These are phyloP conservation scores for Temnothorax ravouxi DNA, from an alignment of 2,888 invertebrate genomes.

Conservation along the genomic window DNA sequence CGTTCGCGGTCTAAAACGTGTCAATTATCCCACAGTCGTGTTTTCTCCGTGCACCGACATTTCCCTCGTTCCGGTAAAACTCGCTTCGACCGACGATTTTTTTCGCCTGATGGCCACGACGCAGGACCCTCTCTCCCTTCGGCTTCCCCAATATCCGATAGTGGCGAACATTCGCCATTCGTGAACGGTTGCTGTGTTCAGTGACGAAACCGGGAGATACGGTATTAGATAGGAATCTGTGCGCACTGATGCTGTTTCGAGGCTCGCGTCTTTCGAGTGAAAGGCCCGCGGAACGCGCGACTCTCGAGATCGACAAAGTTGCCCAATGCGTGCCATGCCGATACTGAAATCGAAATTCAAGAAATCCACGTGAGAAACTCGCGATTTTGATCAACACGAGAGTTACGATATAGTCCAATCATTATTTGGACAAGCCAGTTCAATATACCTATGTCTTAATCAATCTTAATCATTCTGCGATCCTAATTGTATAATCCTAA, in stretches of 20 bases:
- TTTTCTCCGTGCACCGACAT: slow-evolving; percentile 49
- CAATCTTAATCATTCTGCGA: neutral
- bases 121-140: slow-evolving; percentile 50
- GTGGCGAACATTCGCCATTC: slow-evolving; percentile 50
- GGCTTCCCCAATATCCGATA: slow-evolving; percentile 36
- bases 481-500: neutral
- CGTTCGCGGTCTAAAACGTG: slow-evolving; percentile 60
- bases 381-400: slow-evolving; percentile 31
- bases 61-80: slow-evolving; percentile 55
- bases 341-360: slow-evolving; percentile 73
- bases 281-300: slow-evolving; percentile 63
- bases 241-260: slow-evolving; percentile 63
- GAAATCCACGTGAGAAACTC: slow-evolving; percentile 66
- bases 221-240: slow-evolving; percentile 75
- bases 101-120: slow-evolving; percentile 13
- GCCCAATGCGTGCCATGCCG: slow-evolving; percentile 57
- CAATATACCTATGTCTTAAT: neutral
- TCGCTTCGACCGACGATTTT: slow-evolving; percentile 42
- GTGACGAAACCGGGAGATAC: slow-evolving; percentile 72
- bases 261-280: slow-evolving; percentile 72
- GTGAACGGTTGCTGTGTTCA: slow-evolving; percentile 57
- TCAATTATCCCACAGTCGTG: slow-evolving; percentile 66
- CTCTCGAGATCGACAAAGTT: slow-evolving; percentile 56
- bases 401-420: neutral
- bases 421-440: slow-evolving; percentile 2